A percentile compares a stretch with the other conserved stretches of the same genome.
phyloP scores from a whole-genome alignment of 2,797 vertebrate species.

The Artibeus lituratus region DNA sequence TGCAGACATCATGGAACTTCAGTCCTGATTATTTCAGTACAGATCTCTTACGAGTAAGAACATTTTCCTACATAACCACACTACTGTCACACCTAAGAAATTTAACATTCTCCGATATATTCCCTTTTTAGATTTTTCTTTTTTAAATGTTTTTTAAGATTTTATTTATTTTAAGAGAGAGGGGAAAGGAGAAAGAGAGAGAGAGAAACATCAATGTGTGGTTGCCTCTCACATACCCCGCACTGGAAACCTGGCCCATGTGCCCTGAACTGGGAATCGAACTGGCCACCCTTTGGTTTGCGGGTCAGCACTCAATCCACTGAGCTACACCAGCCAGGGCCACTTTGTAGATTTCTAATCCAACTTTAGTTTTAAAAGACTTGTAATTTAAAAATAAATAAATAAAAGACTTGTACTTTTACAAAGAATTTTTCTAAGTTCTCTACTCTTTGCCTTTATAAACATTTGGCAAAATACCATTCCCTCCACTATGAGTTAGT shows the following conservation, averaged over 20 bases:
- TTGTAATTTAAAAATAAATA: not conserved
- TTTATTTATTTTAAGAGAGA: not conserved
- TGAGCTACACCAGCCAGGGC: no score
- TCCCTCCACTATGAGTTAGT: not conserved
- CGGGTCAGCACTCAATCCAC: no score
- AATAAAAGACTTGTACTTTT: not conserved
- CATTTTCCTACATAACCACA: not conserved
- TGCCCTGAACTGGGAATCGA: no score
- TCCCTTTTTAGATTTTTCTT: not conserved
- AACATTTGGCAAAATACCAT: not conserved
- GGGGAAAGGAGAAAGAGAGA: no score
- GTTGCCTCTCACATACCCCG: no score
- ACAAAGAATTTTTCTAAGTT: not conserved
- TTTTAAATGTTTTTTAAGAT: no score
- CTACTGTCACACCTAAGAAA: not conserved
- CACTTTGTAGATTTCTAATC: not conserved
- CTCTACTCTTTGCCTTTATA: not conserved
- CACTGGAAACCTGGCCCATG: no score
- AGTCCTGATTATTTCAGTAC: not conserved
- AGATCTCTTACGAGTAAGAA: not conserved
- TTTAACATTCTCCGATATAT: not conserved
- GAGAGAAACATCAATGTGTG: no score
- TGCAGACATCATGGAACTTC: not conserved
- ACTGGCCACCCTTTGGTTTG: no score
- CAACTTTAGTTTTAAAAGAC: not conserved